These are phyloP conservation scores for Lates japonicus DNA, from an alignment of 2,797 vertebrate genomes.

Conservation along the genomic window DNA sequence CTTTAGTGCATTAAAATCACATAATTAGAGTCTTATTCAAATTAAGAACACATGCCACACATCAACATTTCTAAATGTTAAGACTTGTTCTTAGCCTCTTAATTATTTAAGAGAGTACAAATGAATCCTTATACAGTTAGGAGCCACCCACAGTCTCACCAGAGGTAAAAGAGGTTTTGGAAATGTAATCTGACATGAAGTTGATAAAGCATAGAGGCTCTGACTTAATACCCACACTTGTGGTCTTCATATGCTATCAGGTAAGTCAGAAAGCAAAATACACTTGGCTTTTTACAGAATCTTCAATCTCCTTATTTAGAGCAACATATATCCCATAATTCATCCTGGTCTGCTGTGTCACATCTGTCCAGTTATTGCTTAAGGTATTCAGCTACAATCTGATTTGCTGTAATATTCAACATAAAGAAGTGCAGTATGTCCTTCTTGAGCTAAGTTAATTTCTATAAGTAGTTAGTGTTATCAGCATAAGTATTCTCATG, in stretches of 20 bases:
- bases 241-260: not conserved
- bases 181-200: not conserved
- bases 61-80: conserved; percentile 1
- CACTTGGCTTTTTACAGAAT: not conserved
- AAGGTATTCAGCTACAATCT: too few species aligned
- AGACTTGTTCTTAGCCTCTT: not conserved
- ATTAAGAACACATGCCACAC: not conserved
- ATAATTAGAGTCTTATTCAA: conserved; percentile 12
- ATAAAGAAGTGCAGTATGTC: not conserved
- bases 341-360: not conserved
- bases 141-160: too few species aligned
- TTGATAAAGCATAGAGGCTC: not conserved
- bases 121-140: not conserved
- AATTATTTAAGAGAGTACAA: not conserved
- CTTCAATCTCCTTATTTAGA: not conserved
- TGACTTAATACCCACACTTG: not conserved
- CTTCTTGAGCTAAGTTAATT: not conserved
- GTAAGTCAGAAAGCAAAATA: not conserved
- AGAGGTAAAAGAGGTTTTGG: not conserved
- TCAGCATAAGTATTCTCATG: not conserved
- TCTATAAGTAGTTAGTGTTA: not conserved
- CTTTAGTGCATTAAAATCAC: not conserved
- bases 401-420: too few species aligned
- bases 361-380: too few species aligned
- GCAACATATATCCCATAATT: not conserved